Conservation (phyloP, 37 sponge, comb jelly and placozoan genomes). For the Oscarella lobularis region DNA sequence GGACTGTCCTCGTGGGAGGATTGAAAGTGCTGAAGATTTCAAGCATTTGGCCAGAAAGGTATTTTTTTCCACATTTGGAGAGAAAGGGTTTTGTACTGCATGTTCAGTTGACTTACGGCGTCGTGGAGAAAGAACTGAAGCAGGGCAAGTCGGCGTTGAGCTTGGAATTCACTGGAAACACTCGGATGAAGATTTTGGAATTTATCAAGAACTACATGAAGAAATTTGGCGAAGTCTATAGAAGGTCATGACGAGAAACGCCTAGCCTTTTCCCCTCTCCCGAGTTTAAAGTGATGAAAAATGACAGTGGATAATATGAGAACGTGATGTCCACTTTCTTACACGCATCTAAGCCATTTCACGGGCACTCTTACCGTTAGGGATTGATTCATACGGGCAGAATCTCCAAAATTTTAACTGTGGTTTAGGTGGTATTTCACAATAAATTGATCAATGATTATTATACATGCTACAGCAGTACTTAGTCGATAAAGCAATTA, state of each 20-base stretch:
- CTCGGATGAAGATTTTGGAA: conserved; percentile 47
- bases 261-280: too few species aligned
- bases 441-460: too few species aligned
- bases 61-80: background rate
- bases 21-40: conserved; percentile 80
- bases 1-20: conserved; percentile 85
- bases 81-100: background rate
- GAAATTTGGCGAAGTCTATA: conserved; percentile 86
- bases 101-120: conserved; percentile 75
- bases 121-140: conserved; percentile 78
- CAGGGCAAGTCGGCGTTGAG: conserved; percentile 17
- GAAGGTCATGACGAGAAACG: conserved; percentile 19
- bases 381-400: too few species aligned
- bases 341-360: too few species aligned
- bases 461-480: too few species aligned
- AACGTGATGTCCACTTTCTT: too few species aligned
- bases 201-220: conserved; percentile 89
- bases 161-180: background rate
- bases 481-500: too few species aligned
- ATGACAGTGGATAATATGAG: too few species aligned
- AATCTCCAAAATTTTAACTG: too few species aligned
- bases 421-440: too few species aligned
- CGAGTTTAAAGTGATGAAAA: too few species aligned
- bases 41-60: conserved; percentile 94
- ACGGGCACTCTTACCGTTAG: too few species aligned